Evolutionary conservation across 2,888 invertebrate species (phyloP).

Genomic region (Heliconius ethilla): DNA sequence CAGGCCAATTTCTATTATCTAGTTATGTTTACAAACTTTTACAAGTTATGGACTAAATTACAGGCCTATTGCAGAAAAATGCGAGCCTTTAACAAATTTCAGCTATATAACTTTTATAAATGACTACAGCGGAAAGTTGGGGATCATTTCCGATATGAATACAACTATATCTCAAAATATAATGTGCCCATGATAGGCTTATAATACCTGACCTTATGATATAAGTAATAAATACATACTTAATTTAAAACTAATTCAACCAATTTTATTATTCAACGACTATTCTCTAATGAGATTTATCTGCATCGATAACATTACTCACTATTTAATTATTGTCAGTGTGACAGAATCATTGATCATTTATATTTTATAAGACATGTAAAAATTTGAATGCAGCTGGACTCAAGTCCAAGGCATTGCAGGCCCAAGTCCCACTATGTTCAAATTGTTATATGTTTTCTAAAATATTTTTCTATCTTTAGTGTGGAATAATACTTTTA

Average conservation of each 20-base stretch:
- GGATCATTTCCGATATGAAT: conserved; percentile 41
- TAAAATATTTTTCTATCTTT: neutral
- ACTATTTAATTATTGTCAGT: conserved; percentile 63
- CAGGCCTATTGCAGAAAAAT: conserved; percentile 41
- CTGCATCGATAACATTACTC: conserved; percentile 69
- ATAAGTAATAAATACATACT: conserved; percentile 69
- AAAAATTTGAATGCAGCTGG: neutral
- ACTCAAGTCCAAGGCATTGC: neutral
- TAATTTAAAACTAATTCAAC: conserved; percentile 73
- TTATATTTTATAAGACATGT: neutral
- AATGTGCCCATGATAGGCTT: conserved; percentile 50
- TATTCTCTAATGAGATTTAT: conserved; percentile 76
- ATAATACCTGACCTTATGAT: conserved; percentile 54
- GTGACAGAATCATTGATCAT: conserved; percentile 47
- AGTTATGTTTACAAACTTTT: conserved; percentile 40
- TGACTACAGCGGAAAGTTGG: conserved; percentile 42
- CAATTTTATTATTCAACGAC: conserved; percentile 64
- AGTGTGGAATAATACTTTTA: neutral
- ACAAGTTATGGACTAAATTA: conserved; percentile 38
- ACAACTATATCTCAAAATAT: conserved; percentile 43
- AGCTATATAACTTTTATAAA: conserved; percentile 41
- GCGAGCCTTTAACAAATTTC: conserved; percentile 40
- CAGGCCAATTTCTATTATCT: conserved; percentile 42
- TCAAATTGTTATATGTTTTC: conserved; percentile 3
- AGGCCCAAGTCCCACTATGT: no score